A percentile compares a stretch with the other conserved stretches of the same genome.
phyloP scores from a whole-genome alignment of 2,113 vertebrate species.

The Spilogale gracilis region DNA sequence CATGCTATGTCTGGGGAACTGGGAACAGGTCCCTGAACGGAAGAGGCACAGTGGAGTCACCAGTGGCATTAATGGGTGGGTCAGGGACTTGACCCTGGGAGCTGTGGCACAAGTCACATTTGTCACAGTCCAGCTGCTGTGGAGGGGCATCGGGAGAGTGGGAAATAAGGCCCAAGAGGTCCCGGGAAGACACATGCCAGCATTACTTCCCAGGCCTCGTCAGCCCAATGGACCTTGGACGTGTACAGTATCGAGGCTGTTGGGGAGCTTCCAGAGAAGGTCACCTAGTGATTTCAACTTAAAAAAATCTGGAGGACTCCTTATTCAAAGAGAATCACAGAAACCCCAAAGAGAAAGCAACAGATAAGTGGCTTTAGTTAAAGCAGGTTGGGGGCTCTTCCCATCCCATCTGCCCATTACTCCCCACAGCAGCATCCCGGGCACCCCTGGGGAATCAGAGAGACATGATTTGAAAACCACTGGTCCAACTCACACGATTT shows the following conservation, averaged over 20 bases:
- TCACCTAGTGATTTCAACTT: not conserved
- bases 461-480: not conserved
- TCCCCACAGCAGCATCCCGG: not conserved
- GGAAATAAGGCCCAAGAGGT: not conserved
- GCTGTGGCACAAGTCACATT: not conserved
- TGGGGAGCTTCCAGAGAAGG: not conserved
- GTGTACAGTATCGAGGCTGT: not conserved
- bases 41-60: not conserved
- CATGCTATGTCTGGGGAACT: not conserved
- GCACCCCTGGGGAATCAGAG: not conserved
- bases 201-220: not conserved
- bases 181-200: not conserved
- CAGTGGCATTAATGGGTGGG: accelerated
- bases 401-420: not conserved
- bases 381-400: not conserved
- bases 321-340: not conserved
- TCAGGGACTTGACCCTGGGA: not conserved
- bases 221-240: not conserved
- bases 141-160: not conserved
- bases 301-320: not conserved
- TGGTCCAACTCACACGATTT: not conserved
- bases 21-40: accelerated
- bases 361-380: not conserved
- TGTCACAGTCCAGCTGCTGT: not conserved
- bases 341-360: not conserved